These are phyloP conservation scores for Urophycis tenuis DNA, from an alignment of 2,797 vertebrate species.

Conservation along the genomic window DNA sequence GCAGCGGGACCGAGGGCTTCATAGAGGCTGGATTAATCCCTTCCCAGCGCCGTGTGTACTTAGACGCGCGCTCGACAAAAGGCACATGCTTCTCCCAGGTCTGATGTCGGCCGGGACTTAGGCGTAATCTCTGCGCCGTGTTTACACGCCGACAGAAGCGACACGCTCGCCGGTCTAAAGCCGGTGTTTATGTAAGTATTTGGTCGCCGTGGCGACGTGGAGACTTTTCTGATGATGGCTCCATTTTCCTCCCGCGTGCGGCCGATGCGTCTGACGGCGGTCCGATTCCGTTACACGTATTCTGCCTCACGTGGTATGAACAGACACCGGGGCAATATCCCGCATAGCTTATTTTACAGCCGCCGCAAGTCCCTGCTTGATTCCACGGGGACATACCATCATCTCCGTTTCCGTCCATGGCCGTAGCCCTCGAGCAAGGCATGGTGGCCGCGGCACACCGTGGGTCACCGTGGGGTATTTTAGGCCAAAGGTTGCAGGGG, in stretches of 20 bases:
- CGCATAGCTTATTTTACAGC: neutral
- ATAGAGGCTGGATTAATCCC: slow-evolving; percentile 6
- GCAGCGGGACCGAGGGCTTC: neutral
- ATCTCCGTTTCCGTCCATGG: neutral
- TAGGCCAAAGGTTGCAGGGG: slow-evolving; percentile 49
- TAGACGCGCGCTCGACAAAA: neutral
- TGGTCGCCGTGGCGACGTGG: neutral
- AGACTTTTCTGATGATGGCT: neutral
- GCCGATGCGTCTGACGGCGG: neutral
- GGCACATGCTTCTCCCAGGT: neutral
- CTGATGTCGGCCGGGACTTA: neutral
- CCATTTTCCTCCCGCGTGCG: too few species aligned
- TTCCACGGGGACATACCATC: neutral
- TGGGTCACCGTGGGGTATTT: slow-evolving; percentile 42
- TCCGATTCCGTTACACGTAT: neutral
- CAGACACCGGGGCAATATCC: neutral
- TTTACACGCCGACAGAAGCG: neutral
- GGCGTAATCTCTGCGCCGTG: neutral
- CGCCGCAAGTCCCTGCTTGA: neutral
- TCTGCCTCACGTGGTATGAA: neutral
- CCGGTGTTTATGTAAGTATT: neutral
- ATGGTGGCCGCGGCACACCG: neutral
- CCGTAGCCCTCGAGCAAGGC: neutral
- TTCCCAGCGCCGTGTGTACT: neutral
- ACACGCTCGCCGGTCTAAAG: neutral